phyloP scores from a whole-genome alignment of 1,140 invertebrate genomes.

The Mactra quadrangularis region DNA sequence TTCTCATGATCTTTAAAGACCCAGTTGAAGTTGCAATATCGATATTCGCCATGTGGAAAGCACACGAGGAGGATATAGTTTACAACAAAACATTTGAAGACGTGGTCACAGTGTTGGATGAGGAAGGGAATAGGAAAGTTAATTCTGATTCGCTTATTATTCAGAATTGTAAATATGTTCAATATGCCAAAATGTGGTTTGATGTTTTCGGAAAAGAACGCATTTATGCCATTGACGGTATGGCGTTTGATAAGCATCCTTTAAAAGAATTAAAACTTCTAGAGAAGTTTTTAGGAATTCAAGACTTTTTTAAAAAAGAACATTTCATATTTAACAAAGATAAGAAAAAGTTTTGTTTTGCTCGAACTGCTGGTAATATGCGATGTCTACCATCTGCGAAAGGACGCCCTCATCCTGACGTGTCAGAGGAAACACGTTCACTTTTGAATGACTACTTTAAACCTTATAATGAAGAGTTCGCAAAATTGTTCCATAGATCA shows the following conservation, averaged over 20 bases:
- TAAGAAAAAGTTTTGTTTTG: slow-evolving; percentile 16
- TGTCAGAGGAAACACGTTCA: background rate
- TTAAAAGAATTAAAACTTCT: background rate
- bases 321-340: slow-evolving; percentile 8
- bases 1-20: slow-evolving; percentile 22
- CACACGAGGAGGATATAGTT: background rate
- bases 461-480: background rate
- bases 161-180: background rate
- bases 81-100: background rate
- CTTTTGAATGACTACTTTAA: slow-evolving; percentile 4
- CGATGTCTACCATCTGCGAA: background rate
- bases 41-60: slow-evolving; percentile 13
- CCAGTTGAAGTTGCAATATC: slow-evolving; percentile 6
- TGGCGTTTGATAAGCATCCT: background rate
- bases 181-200: slow-evolving; percentile 3
- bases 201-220: background rate
- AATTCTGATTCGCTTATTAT: background rate
- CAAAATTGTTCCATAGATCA: background rate
- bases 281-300: background rate
- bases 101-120: background rate
- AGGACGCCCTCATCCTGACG: slow-evolving; percentile 27
- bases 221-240: slow-evolving; percentile 12
- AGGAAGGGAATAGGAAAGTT: background rate
- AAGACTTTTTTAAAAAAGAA: background rate
- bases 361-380: background rate